Conservation (phyloP, 2,888 invertebrate species). For the Drosophila silvestris region DNA sequence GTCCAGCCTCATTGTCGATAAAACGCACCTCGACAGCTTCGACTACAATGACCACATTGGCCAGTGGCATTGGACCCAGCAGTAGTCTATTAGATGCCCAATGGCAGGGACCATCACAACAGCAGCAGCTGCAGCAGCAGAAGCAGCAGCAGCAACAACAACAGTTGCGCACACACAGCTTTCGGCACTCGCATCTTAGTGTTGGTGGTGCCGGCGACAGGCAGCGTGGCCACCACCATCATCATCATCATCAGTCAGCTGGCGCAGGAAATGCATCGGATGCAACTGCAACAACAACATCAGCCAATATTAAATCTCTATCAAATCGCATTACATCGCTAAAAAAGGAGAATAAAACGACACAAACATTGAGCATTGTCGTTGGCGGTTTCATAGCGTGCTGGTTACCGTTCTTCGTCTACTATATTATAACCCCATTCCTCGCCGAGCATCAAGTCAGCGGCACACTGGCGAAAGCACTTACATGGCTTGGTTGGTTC, state of each 20-base stretch:
- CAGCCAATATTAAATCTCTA: slow-evolving; percentile 82
- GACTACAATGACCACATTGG: slow-evolving; percentile 79
- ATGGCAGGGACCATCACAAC: slow-evolving; percentile 61
- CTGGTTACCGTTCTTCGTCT: slow-evolving; percentile 95
- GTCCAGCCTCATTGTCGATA: slow-evolving; percentile 79
- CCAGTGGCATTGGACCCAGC: slow-evolving; percentile 72
- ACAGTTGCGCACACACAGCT: slow-evolving; percentile 55
- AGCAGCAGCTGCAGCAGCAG: slow-evolving; percentile 39
- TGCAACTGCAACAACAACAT: slow-evolving; percentile 16
- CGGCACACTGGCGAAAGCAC: slow-evolving; percentile 89
- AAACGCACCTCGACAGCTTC: slow-evolving; percentile 81
- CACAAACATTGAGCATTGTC: slow-evolving; percentile 93
- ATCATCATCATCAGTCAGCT: slow-evolving; percentile 6
- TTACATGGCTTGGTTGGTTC: slow-evolving; percentile 96
- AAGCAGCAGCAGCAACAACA: slow-evolving; percentile 29
- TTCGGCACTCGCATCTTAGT: slow-evolving; percentile 69
- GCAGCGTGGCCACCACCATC: slow-evolving; percentile 60
- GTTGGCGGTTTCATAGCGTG: slow-evolving; percentile 95
- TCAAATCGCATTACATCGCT: slow-evolving; percentile 88
- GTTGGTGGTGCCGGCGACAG: slow-evolving; percentile 46
- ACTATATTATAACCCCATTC: slow-evolving; percentile 93
- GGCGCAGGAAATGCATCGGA: slow-evolving; percentile 2
- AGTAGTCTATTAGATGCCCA: slow-evolving; percentile 74
- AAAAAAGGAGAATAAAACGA: slow-evolving; percentile 94
- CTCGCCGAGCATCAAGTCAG: slow-evolving; percentile 88